Percentiles rank a stretch among this genome's conserved stretches.
phyloP scores from a whole-genome alignment of 1,140 invertebrate genomes.

The Bombus vancouverensis region DNA sequence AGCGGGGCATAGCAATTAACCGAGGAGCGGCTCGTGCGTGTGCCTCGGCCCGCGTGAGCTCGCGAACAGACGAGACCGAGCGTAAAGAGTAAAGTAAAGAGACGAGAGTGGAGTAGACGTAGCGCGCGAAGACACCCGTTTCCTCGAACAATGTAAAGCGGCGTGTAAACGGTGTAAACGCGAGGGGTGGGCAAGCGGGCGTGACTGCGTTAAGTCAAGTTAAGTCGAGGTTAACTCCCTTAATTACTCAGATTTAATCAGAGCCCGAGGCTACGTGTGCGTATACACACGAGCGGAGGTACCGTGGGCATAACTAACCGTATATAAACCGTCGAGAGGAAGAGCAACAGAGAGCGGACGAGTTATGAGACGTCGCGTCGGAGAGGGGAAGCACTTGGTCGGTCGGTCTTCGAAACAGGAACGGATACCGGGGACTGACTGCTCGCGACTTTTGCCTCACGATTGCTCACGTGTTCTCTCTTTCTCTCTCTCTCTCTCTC shows the following conservation, averaged over 20 bases:
- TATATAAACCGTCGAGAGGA: slow-evolving; percentile 24
- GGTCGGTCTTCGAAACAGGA: neutral
- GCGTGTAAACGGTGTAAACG: slow-evolving; percentile 79
- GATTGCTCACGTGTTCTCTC: slow-evolving; percentile 30
- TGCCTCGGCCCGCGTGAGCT: neutral
- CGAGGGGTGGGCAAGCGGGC: slow-evolving; percentile 82
- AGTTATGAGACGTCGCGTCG: slow-evolving; percentile 11
- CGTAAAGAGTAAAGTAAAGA: neutral
- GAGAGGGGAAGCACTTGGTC: neutral
- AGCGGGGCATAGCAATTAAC: slow-evolving; percentile 69
- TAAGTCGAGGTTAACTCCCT: slow-evolving; percentile 82
- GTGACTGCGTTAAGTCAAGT: slow-evolving; percentile 82
- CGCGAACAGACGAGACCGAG: neutral
- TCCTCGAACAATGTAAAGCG: slow-evolving; percentile 73
- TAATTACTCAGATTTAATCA: slow-evolving; percentile 82
- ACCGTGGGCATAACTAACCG: slow-evolving; percentile 74
- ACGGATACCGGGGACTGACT: slow-evolving; percentile 15
- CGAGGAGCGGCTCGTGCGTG: slow-evolving; percentile 42
- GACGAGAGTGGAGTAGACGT: neutral
- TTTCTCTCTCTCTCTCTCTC: no score
- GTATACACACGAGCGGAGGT: slow-evolving; percentile 58
- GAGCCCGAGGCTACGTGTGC: slow-evolving; percentile 70
- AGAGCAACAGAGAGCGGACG: slow-evolving; percentile 15
- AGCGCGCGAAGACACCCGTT: slow-evolving; percentile 39
- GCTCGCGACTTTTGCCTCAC: slow-evolving; percentile 20